These are phyloP conservation scores for Dynastes grantii DNA, from an alignment of 2,888 invertebrate genomes.

Conservation along the genomic window DNA sequence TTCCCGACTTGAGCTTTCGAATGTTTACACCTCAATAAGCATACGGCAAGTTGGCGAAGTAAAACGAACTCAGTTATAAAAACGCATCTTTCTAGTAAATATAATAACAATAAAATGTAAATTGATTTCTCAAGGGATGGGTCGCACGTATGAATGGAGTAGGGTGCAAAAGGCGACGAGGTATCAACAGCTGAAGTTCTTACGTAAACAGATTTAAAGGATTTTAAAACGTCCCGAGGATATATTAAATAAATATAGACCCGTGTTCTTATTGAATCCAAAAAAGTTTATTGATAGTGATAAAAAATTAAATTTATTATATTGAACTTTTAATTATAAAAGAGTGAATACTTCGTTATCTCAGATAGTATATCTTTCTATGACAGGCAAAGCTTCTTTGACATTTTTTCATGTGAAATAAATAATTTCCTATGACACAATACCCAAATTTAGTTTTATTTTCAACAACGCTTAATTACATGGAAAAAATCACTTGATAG, in stretches of 20 bases:
- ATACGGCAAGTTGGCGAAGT: constrained; percentile 50
- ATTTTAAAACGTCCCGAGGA: constrained; percentile 20
- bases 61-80: constrained; percentile 58
- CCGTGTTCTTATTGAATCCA: too few relatives aligned
- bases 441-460: too few relatives aligned
- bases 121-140: constrained; percentile 70
- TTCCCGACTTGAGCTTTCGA: constrained; percentile 1
- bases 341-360: too few relatives aligned
- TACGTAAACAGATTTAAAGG: constrained; percentile 46
- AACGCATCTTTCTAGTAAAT: constrained; percentile 68
- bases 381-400: too few relatives aligned
- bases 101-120: constrained; percentile 70
- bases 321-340: too few relatives aligned
- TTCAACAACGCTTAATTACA: too few relatives aligned
- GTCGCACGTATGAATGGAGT: constrained; percentile 30
- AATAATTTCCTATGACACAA: too few relatives aligned
- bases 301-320: too few relatives aligned
- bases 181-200: constrained; percentile 64
- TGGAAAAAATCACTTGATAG: too few relatives aligned
- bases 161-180: constrained; percentile 62
- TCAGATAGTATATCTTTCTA: too few relatives aligned
- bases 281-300: too few relatives aligned
- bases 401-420: too few relatives aligned
- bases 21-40: constrained; percentile 45
- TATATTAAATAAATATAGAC: neutral